Evolutionary conservation across 2,888 invertebrate species (phyloP), one percentile per base, ranked within the genome.

Genomic region (Tenthredo amoena): DNA sequence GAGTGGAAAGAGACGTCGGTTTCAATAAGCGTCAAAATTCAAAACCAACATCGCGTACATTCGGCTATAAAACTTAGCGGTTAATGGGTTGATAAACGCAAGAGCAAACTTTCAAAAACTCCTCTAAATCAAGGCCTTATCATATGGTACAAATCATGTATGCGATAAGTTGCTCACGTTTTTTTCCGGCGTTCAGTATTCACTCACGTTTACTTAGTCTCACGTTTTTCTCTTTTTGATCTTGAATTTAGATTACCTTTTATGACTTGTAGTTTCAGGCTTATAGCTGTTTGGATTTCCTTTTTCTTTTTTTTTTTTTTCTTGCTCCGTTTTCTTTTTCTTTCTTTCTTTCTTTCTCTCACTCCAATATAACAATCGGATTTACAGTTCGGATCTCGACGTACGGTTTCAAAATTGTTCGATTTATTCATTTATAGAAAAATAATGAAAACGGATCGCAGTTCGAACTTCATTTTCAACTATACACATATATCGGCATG

Each of bases 201-300:
- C 31, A 34, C 34, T 68, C 34, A 68, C 68, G 68, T 68, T 68
- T 68, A 68, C 68, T 68, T 34, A 34, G 34, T 34, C 68, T 68
- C 31, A 68, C 68, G 68, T 68, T 68, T 34, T 34, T 18, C 68
- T 68, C 34, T 68, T 68, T 34, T 68, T 26, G 68, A 68, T 68
- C 68, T 68, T 34, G 34, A 18, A 34, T 68, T 68, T 68, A 68
- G 68, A 68, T 68, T 68, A 68, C 34, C 12, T 68, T 68, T 68
- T 34, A 68, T 34, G 68, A 68, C 68, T 68, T 34, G 68, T 34
- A 68, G 31, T 68, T 34, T 68, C 34, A 34, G 68, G 68, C 68
- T 68, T 18, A 68, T 31, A 68, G 10, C 3, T 68, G 68, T 68
- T 31, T 68, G 31, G 68, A 34, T 21, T 68, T 34, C 68, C 1